These are phyloP conservation scores for Cheilosia impressa DNA, from an alignment of 2,888 invertebrate species.

Conservation along the genomic window DNA sequence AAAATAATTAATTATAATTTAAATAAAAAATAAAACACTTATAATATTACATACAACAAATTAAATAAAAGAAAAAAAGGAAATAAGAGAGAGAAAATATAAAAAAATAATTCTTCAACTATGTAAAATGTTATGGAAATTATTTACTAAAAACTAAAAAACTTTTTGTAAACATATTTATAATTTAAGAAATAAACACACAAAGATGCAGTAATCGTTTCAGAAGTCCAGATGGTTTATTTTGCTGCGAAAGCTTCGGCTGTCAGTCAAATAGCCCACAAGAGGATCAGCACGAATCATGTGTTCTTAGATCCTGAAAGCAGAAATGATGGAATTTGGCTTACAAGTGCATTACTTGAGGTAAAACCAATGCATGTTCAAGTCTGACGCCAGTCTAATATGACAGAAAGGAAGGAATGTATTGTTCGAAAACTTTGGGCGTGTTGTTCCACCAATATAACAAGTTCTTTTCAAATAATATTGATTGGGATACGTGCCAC, in stretches of 20 bases:
- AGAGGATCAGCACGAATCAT: too few species aligned
- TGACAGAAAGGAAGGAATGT: too few species aligned
- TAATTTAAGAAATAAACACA: conserved; percentile 73
- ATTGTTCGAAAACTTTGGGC: too few species aligned
- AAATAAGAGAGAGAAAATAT: conserved; percentile 43
- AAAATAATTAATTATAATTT: conserved; percentile 54
- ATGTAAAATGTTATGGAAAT: conserved; percentile 75
- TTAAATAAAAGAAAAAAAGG: conserved; percentile 36
- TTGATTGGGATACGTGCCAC: too few species aligned
- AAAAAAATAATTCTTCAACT: conserved; percentile 65
- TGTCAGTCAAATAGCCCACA: too few species aligned
- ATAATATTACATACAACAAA: conserved; percentile 55
- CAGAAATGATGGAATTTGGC: too few species aligned
- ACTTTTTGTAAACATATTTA: conserved; percentile 73
- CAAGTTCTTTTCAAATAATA: too few species aligned
- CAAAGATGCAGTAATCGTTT: conserved; percentile 70
- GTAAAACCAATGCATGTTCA: too few species aligned
- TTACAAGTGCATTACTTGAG: too few species aligned
- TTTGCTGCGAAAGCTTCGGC: not conserved
- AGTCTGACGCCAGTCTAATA: too few species aligned
- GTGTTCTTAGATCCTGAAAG: too few species aligned
- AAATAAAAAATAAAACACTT: conserved; percentile 68
- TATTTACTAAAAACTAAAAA: conserved; percentile 67
- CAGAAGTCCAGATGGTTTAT: conserved; percentile 45
- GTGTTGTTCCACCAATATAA: too few species aligned